Percentiles rank a stretch among this genome's conserved stretches.
phyloP scores from a whole-genome alignment of 2,797 vertebrate genomes.

The Phataginus tetradactyla region DNA sequence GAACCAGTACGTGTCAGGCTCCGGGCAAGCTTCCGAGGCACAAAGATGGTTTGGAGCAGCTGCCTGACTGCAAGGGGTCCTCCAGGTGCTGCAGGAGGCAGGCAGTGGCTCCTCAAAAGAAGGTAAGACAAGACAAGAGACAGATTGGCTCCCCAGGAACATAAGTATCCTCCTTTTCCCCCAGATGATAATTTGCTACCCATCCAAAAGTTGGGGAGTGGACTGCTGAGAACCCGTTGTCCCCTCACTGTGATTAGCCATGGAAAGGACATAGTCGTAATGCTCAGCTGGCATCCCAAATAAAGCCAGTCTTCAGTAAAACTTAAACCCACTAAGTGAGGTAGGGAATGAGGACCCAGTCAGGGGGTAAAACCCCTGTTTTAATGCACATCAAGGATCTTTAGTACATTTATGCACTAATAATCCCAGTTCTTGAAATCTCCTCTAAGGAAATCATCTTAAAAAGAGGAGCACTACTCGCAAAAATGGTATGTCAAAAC shows the following conservation, averaged over 20 bases:
- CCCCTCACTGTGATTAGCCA: neutral
- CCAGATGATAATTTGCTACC: neutral
- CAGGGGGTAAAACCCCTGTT: neutral
- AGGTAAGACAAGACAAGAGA: neutral
- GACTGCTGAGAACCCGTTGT: neutral
- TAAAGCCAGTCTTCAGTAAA: neutral
- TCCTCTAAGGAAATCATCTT: slow-evolving; percentile 25
- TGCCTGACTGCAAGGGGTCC: neutral
- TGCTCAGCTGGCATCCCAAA: neutral
- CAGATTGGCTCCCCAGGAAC: neutral
- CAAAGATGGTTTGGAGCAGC: neutral
- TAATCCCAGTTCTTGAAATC: neutral
- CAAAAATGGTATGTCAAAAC: neutral
- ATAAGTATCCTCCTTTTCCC: neutral
- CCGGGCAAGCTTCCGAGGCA: neutral
- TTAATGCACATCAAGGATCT: neutral
- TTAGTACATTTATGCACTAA: neutral
- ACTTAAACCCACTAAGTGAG: neutral
- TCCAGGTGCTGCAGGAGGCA: neutral
- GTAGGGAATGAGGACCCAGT: neutral
- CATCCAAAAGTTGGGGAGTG: neutral
- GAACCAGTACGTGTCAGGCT: neutral
- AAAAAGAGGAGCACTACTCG: neutral
- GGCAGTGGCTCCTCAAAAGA: neutral
- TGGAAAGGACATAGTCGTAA: neutral